Evolutionary conservation across 2,888 invertebrate species (phyloP).

Genomic region (Sarcophaga variegata): DNA sequence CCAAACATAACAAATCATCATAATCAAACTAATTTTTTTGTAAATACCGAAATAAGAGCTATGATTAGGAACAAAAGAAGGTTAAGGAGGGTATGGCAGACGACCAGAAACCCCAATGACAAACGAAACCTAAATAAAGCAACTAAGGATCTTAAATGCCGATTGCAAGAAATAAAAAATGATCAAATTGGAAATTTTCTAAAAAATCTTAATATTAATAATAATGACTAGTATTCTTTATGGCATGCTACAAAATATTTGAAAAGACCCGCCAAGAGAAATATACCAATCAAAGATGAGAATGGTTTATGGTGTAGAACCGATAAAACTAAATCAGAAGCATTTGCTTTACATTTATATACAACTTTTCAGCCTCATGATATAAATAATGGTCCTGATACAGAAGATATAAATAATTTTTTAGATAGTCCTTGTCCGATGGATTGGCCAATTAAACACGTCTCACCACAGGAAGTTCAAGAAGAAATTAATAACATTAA

Average conservation of each 20-base stretch:
- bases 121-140: constrained; percentile 41
- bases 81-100: constrained; percentile 10
- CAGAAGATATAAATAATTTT: constrained; percentile 14
- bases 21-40: background rate
- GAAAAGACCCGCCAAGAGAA: background rate
- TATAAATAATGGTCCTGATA: background rate
- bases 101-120: constrained; percentile 35
- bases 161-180: constrained; percentile 12
- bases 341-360: constrained; percentile 29
- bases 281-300: constrained; percentile 10
- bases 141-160: background rate
- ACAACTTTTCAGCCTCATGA: constrained; percentile 36
- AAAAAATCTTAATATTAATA: constrained; percentile 24
- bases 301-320: background rate
- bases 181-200: background rate
- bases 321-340: constrained; percentile 25
- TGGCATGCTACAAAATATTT: constrained; percentile 31
- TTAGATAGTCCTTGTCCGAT: constrained; percentile 39
- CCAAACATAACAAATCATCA: constrained; percentile 7
- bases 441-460: constrained; percentile 1
- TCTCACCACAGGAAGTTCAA: constrained; percentile 28
- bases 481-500: constrained; percentile 31
- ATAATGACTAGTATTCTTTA: constrained; percentile 28
- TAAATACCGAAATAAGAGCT: constrained; percentile 9
- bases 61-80: constrained; percentile 21